Evolutionary conservation across 2,113 vertebrate genomes (phyloP), one percentile per base, ranked within the genome.

Genomic region (Gavia stellata): DNA sequence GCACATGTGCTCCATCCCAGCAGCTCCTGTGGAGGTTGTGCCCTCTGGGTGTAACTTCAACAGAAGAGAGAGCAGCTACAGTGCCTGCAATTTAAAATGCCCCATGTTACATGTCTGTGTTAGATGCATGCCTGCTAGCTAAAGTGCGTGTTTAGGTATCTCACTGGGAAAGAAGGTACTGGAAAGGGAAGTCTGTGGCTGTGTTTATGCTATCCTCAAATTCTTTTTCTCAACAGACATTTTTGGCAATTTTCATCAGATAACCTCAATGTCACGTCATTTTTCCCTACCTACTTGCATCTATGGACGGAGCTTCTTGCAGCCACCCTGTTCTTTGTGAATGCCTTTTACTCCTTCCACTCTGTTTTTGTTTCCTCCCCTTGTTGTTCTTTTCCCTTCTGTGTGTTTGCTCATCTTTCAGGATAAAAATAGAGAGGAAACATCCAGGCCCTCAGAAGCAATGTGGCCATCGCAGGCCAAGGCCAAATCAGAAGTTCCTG

Each of bases 351-450:
- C 26, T 93, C 16, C 19, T 81, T 13, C 19, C 72, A 14, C 36
- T 42, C 36, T 66, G n/a, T 19, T 88, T 86, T 79, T 72, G 20
- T 79, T 89, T 86, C 44, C 17, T 92, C 17, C 20, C 11, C n/a
- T 42, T 70, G 45, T 56, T 84, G 21, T 62, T 88, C 15, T 78
- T 53, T 92, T 55, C 28, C 49, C 29, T 78, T 14, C 34, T 71
- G 6, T 42, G 24, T 79, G 21, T 94, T 90, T 86, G 66, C 50
- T 84, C 36, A 38, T 92, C 83, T 92, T 94, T 68, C 65, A 87
- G 58, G 61, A 87, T 95, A 90, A 90, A 95, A 93, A 77, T 70
- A 93, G 90, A 73, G 61, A 75, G 78, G 81, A 96, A 91, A 78
- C 29, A 90, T 70, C n/a, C 71, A 85, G 33, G 33, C 45, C 25